Conservation (phyloP, 2,797 vertebrate species). For the Poecilia velifera region DNA sequence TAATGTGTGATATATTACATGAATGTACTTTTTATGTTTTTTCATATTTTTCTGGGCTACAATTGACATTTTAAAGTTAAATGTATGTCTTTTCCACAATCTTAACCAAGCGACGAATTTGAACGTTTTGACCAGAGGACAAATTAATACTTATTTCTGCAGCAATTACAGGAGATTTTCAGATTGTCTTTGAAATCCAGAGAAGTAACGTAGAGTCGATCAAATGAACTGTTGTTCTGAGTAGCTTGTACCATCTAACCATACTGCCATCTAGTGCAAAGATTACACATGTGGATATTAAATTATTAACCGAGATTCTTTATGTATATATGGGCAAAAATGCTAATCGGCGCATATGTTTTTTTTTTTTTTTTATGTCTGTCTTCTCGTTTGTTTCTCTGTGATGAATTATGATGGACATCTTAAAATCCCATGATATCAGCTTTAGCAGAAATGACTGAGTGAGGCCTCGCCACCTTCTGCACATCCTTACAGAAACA, state of each 20-base stretch:
- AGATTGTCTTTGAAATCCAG: background rate
- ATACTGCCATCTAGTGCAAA: constrained; percentile 60
- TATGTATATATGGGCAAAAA: constrained; percentile 16
- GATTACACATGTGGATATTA: background rate
- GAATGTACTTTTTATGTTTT: background rate
- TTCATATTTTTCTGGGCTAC: background rate
- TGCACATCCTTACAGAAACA: constrained; percentile 31
- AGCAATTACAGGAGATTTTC: background rate
- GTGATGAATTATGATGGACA: constrained; percentile 39
- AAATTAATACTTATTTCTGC: background rate
- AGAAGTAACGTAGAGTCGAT: constrained; percentile 7
- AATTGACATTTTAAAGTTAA: background rate
- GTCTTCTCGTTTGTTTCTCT: background rate
- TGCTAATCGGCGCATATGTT: constrained; percentile 3
- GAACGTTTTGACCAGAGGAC: background rate
- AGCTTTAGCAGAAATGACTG: constrained; percentile 24
- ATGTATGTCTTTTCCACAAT: background rate
- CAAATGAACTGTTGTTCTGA: constrained; percentile 6
- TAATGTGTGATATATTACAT: background rate
- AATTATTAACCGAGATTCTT: constrained; percentile 19
- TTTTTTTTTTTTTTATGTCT: constrained; percentile 4
- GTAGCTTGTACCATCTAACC: constrained; percentile 22
- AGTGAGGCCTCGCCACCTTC: constrained; percentile 15
- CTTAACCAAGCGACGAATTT: background rate
- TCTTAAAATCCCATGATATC: constrained; percentile 23